These are phyloP conservation scores for Siniperca undulata DNA, from an alignment of 2,797 vertebrate species.

Conservation along the genomic window DNA sequence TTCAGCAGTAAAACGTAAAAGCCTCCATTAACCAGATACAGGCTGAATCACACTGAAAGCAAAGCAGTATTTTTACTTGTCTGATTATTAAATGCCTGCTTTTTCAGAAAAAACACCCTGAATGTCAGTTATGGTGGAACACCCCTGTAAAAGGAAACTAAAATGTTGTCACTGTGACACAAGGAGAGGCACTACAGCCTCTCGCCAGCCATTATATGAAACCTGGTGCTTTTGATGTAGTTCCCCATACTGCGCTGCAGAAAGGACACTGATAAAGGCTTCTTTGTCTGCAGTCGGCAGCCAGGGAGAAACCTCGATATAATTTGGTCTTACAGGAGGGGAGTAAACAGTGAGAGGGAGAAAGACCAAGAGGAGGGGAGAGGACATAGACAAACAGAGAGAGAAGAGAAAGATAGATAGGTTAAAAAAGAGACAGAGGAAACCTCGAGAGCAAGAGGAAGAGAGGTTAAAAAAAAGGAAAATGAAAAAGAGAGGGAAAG, in stretches of 20 bases:
- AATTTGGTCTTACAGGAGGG: slow-evolving; percentile 49
- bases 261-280: slow-evolving; percentile 62
- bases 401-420: neutral
- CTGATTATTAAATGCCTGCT: slow-evolving; percentile 24
- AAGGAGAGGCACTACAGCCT: slow-evolving; percentile 29
- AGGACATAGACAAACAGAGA: slow-evolving; percentile 21
- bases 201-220: slow-evolving; percentile 23
- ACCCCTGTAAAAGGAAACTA: slow-evolving; percentile 17
- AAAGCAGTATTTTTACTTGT: neutral
- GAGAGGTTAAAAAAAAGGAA: neutral
- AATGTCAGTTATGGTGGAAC: slow-evolving; percentile 30
- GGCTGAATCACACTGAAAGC: slow-evolving; percentile 22
- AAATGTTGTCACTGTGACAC: slow-evolving; percentile 44
- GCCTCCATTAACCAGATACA: neutral
- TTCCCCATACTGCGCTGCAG: slow-evolving; percentile 39
- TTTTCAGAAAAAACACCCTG: slow-evolving; percentile 17
- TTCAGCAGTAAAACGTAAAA: neutral
- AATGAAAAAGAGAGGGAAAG: neutral
- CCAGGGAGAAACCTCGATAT: slow-evolving; percentile 50
- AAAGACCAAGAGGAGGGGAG: neutral
- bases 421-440: neutral
- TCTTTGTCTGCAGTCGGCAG: slow-evolving; percentile 55
- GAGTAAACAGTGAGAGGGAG: slow-evolving; percentile 35
- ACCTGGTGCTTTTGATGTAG: slow-evolving; percentile 51
- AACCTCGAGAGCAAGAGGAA: neutral